phyloP scores from a whole-genome alignment of 2,797 vertebrate genomes.

The Channa striata region DNA sequence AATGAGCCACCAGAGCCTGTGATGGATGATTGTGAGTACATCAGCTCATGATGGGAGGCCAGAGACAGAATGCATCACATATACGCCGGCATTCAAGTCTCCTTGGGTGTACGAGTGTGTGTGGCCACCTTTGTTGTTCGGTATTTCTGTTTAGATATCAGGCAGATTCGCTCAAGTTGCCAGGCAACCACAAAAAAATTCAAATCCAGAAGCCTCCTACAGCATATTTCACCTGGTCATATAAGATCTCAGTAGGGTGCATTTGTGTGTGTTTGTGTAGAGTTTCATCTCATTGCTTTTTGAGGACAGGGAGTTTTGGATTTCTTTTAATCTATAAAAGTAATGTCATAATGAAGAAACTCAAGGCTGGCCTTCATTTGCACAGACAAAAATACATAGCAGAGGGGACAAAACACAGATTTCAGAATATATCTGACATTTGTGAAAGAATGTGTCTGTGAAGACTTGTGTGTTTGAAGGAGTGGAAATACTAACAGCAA shows the following conservation, averaged over 20 bases:
- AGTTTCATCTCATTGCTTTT: slow-evolving; percentile 40
- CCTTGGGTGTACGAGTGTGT: slow-evolving; percentile 27
- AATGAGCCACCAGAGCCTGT: slow-evolving; percentile 35
- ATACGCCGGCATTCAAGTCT: slow-evolving; percentile 30
- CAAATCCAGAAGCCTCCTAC: slow-evolving; percentile 26
- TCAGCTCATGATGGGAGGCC: slow-evolving; percentile 46
- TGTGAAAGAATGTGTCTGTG: slow-evolving; percentile 1
- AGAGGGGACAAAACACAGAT: slow-evolving; percentile 2
- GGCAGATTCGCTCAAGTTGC: slow-evolving; percentile 61
- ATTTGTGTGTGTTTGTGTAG: background rate
- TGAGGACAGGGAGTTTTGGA: slow-evolving; percentile 4
- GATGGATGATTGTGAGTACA: slow-evolving; percentile 51
- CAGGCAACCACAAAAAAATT: slow-evolving; percentile 59
- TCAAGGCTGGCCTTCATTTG: slow-evolving; percentile 45
- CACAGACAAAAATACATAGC: background rate
- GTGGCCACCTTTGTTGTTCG: slow-evolving; percentile 41
- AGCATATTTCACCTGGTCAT: slow-evolving; percentile 51
- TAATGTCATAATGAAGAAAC: slow-evolving; percentile 29
- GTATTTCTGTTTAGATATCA: slow-evolving; percentile 57
- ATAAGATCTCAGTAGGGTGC: slow-evolving; percentile 30
- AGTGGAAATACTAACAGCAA: slow-evolving; percentile 28
- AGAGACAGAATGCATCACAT: slow-evolving; percentile 45
- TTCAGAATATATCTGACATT: slow-evolving; percentile 12
- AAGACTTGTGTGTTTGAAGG: slow-evolving; percentile 12
- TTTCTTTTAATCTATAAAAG: slow-evolving; percentile 45